These are phyloP conservation scores for Ophion obscuratus DNA, from an alignment of 2,888 invertebrate genomes.

Conservation along the genomic window DNA sequence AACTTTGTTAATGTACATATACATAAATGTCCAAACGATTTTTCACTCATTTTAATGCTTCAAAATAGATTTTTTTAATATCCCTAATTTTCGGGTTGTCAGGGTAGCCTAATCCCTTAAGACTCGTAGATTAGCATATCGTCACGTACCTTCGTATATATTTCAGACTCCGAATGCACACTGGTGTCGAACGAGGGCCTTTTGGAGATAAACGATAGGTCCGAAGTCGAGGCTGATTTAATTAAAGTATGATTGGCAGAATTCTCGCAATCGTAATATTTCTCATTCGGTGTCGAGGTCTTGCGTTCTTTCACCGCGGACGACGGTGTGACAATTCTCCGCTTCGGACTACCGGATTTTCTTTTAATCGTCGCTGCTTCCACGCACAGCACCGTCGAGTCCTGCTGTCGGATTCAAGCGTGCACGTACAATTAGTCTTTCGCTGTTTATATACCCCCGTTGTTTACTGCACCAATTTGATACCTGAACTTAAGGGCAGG, in stretches of 20 bases:
- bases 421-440: not conserved
- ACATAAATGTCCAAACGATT: no score
- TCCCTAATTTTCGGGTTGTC: no score
- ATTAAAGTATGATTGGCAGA: slow-evolving; percentile 61
- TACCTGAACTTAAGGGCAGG: no score
- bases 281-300: slow-evolving; percentile 69
- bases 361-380: slow-evolving; percentile 30
- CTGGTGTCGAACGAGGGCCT: slow-evolving; percentile 70
- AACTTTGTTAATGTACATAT: no score
- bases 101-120: not conserved
- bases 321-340: slow-evolving; percentile 16
- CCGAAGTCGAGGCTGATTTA: slow-evolving; percentile 73
- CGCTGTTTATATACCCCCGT: no score
- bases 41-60: no score
- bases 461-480: no score
- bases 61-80: no score
- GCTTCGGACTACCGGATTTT: slow-evolving; percentile 49
- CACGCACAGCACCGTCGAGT: slow-evolving; percentile 45
- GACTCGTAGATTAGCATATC: not conserved
- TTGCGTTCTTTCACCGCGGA: slow-evolving; percentile 37
- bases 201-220: slow-evolving; percentile 69
- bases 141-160: slow-evolving; percentile 63
- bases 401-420: slow-evolving; percentile 18
- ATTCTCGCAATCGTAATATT: slow-evolving; percentile 46
- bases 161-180: slow-evolving; percentile 71